Percentiles rank a stretch among this genome's conserved stretches.
Conservation (phyloP, 2,888 invertebrate species). For the Pyralis farinalis region DNA sequence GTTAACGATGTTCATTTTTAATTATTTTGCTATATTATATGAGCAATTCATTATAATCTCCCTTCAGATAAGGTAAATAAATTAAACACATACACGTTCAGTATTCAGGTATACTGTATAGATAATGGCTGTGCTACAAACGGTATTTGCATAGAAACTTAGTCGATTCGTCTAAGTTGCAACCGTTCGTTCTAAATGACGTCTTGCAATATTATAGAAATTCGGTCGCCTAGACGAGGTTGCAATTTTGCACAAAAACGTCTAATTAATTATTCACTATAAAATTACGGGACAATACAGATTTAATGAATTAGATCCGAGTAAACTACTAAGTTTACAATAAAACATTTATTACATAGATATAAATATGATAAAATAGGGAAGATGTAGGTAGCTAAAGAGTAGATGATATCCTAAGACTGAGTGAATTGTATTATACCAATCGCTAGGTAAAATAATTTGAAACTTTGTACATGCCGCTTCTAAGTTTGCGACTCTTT, state of each 20-base stretch:
- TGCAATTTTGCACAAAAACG: constrained; percentile 75
- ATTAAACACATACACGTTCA: constrained; percentile 22
- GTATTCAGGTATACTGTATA: constrained; percentile 22
- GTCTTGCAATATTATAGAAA: constrained; percentile 58
- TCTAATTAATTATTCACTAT: constrained; percentile 64
- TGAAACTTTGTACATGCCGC: constrained; percentile 44
- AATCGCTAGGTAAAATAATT: constrained; percentile 36
- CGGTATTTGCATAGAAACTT: constrained; percentile 28
- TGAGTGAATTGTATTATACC: constrained; percentile 44
- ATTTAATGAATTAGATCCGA: constrained; percentile 67
- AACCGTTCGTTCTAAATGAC: constrained; percentile 36
- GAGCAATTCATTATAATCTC: constrained; percentile 23
- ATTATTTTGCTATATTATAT: constrained; percentile 5
- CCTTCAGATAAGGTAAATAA: constrained; percentile 40
- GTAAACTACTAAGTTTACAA: constrained; percentile 74
- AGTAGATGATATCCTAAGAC: constrained; percentile 61
- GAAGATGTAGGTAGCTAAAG: constrained; percentile 60
- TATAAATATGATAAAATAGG: constrained; percentile 67
- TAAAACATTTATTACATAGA: constrained; percentile 76
- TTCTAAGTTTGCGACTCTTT: constrained; percentile 49
- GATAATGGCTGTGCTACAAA: constrained; percentile 17
- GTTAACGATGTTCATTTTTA: constrained; percentile 10
- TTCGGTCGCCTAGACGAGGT: constrained; percentile 80
- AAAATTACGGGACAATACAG: constrained; percentile 72
- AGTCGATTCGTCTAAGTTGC: constrained; percentile 40